Evolutionary conservation across 2,113 vertebrate genomes (phyloP).

Genomic region (Tetraodon nigroviridis): DNA sequence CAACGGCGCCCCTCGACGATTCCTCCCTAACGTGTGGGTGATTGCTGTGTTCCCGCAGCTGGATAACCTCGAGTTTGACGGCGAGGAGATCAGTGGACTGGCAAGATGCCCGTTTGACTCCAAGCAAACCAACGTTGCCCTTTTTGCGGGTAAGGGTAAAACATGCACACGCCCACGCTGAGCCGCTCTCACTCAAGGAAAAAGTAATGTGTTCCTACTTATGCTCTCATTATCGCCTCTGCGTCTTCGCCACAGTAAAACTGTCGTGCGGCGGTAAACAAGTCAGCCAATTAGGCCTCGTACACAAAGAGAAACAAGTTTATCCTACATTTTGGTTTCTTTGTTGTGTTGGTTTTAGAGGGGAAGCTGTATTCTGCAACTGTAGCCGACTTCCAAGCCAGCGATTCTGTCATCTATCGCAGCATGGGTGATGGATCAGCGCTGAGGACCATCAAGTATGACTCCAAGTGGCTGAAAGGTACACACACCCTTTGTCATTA

Average conservation of each 20-base stretch:
- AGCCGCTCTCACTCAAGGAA: constrained; percentile 23
- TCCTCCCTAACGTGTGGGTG: constrained; percentile 42
- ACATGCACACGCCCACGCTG: constrained; percentile 31
- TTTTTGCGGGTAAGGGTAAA: constrained; percentile 91
- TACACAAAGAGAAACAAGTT: constrained; percentile 29
- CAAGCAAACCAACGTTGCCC: constrained; percentile 98
- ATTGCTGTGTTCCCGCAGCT: constrained; percentile 78
- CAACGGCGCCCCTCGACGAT: neutral
- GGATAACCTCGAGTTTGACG: constrained; percentile 97
- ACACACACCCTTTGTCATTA: constrained; percentile 30
- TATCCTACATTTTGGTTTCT: constrained; percentile 4
- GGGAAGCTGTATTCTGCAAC: constrained; percentile 97
- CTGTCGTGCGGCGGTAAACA: constrained; percentile 49
- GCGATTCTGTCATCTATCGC: constrained; percentile 97
- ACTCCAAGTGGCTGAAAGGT: constrained; percentile 99
- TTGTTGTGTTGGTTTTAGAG: constrained; percentile 71
- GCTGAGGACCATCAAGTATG: constrained; percentile 96
- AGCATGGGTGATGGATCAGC: constrained; percentile 98
- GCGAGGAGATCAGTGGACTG: constrained; percentile 97
- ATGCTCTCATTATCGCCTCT: constrained; percentile 58
- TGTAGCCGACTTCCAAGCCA: constrained; percentile 97
- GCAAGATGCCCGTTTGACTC: constrained; percentile 98
- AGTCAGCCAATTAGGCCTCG: constrained; percentile 49
- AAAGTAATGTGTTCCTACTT: constrained; percentile 47
- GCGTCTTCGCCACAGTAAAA: constrained; percentile 51